Conservation (phyloP, 2,113 vertebrate species). For the Brachyhypopomus occidentalis region DNA sequence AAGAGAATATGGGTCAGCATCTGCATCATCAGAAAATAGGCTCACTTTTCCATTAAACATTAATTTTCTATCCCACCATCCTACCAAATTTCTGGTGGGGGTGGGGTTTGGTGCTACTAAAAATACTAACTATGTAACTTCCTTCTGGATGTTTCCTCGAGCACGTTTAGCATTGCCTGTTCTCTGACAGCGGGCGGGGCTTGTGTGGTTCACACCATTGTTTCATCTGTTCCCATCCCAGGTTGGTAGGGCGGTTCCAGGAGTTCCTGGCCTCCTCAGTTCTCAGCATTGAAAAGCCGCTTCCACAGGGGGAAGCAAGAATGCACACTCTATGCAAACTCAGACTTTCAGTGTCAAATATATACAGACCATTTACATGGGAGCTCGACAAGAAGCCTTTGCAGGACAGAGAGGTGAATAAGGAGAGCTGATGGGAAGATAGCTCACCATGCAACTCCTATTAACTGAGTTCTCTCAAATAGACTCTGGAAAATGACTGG, state of each 20-base stretch:
- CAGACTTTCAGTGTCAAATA: constrained; percentile 43
- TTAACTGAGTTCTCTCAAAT: not conserved
- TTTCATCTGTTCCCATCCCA: constrained; percentile 17
- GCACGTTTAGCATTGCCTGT: constrained; percentile 7
- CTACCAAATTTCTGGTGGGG: not conserved
- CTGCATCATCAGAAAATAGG: too few relatives aligned
- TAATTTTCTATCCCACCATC: too few relatives aligned
- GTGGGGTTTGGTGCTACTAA: not conserved
- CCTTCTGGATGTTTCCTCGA: constrained; percentile 7
- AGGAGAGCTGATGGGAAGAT: not conserved
- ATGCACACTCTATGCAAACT: constrained; percentile 39
- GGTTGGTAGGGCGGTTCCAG: constrained; percentile 11
- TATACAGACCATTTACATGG: constrained; percentile 43
- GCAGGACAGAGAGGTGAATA: not conserved
- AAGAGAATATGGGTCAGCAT: not conserved
- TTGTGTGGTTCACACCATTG: constrained; percentile 39
- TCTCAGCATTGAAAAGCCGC: not conserved
- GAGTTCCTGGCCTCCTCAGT: constrained; percentile 12
- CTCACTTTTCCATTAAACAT: too few relatives aligned
- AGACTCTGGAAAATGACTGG: not conserved
- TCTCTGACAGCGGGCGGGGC: constrained; percentile 17
- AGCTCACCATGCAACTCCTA: not conserved
- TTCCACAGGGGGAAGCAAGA: constrained; percentile 1
- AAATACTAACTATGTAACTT: not conserved
- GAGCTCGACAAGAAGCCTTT: constrained; percentile 16